Percentiles rank a stretch among this genome's conserved stretches.
Evolutionary conservation across 2,113 vertebrate genomes (phyloP).

Genomic region (Chiloscyllium plagiosum): DNA sequence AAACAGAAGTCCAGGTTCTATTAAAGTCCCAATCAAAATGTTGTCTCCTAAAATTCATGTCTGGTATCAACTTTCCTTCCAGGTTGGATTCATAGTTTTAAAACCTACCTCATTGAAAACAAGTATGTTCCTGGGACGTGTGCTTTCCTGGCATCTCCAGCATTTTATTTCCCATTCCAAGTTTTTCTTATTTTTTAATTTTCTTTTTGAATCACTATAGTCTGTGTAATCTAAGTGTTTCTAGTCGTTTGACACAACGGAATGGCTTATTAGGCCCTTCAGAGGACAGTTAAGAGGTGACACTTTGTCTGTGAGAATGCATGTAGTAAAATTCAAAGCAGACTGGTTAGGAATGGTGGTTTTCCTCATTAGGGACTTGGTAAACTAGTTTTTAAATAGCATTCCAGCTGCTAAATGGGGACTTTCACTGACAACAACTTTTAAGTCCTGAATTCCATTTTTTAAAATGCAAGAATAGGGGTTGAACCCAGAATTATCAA

Average conservation of each 20-base stretch:
- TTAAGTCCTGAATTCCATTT: neutral
- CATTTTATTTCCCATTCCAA: neutral
- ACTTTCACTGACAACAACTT: neutral
- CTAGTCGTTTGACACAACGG: neutral
- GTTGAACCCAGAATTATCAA: neutral
- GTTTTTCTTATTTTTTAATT: neutral
- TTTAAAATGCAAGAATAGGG: neutral
- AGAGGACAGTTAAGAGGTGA: neutral
- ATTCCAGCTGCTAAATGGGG: neutral
- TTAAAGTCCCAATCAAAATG: neutral
- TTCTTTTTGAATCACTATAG: neutral
- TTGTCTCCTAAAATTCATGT: neutral
- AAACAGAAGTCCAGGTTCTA: neutral
- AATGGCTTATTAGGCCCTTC: neutral
- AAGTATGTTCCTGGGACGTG: neutral
- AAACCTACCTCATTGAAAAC: neutral
- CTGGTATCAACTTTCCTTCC: neutral
- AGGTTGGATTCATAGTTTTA: neutral
- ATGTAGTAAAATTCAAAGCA: neutral
- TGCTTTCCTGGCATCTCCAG: neutral
- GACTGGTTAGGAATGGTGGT: neutral
- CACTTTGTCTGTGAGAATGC: neutral
- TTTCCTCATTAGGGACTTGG: too few relatives aligned
- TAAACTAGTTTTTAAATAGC: neutral
- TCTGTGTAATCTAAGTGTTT: neutral